Conservation (phyloP, 1,140 invertebrate species). For the Pseudomyrmex dendroicus region DNA sequence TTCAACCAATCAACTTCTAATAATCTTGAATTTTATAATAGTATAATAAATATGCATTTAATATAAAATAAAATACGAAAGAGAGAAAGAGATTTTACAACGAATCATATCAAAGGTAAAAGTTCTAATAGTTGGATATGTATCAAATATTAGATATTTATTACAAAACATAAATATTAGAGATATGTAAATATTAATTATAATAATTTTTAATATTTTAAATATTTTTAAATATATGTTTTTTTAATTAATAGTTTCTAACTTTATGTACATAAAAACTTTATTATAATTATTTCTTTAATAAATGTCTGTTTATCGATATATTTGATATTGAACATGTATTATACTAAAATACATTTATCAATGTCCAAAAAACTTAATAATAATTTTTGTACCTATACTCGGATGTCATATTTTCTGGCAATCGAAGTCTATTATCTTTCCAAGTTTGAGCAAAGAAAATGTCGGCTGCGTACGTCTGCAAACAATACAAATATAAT, state of each 20-base stretch:
- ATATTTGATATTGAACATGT: too few species aligned
- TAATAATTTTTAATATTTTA: too few species aligned
- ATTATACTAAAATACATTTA: background rate
- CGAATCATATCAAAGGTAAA: background rate
- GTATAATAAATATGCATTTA: background rate
- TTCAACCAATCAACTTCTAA: slow-evolving; percentile 95
- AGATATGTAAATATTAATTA: too few species aligned
- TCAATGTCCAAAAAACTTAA: too few species aligned
- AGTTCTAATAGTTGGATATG: too few species aligned
- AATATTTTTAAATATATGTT: too few species aligned
- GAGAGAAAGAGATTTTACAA: background rate
- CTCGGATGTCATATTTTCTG: slow-evolving; percentile 96
- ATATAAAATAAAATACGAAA: background rate
- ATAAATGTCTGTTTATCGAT: too few species aligned
- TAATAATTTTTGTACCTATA: slow-evolving; percentile 87
- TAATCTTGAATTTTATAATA: slow-evolving; percentile 84
- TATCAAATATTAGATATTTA: too few species aligned
- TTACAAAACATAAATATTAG: too few species aligned
- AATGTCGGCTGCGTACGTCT: slow-evolving; percentile 96
- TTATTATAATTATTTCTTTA: too few species aligned
- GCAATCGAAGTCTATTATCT: slow-evolving; percentile 93
- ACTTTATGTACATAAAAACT: too few species aligned
- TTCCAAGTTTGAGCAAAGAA: slow-evolving; percentile 97
- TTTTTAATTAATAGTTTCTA: too few species aligned
- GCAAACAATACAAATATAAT: slow-evolving; percentile 64